Conservation (phyloP, 1,140 invertebrate species). For the Drosophila cardini region DNA sequence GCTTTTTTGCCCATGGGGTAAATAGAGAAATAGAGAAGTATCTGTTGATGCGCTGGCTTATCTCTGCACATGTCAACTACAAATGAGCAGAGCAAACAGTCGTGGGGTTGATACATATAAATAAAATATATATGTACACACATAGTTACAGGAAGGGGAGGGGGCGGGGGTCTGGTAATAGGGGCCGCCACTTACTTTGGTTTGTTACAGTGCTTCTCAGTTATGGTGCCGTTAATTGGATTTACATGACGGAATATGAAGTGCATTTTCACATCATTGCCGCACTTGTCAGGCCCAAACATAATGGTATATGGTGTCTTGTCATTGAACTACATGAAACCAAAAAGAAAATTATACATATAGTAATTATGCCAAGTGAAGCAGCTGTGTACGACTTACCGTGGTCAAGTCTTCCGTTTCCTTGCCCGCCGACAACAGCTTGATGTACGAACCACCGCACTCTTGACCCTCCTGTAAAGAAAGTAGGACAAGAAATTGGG, state of each 20-base stretch:
- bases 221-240: conserved; percentile 94
- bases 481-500: conserved; percentile 45
- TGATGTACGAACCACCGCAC: conserved; percentile 99
- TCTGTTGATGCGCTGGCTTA: conserved; percentile 35
- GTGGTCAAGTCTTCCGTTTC: conserved; percentile 90
- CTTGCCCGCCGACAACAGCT: conserved; percentile 91
- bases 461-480: conserved; percentile 93
- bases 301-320: conserved; percentile 99
- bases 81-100: conserved; percentile 20
- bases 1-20: conserved; percentile 42
- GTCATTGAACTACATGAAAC: conserved; percentile 91
- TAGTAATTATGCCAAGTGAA: conserved; percentile 11
- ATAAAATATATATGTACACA: too few species aligned
- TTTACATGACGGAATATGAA: conserved; percentile 99
- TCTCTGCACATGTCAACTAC: conserved; percentile 37
- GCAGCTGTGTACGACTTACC: conserved; percentile 46
- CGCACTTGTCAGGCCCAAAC: conserved; percentile 99
- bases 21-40: conserved; percentile 30
- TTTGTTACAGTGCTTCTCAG: conserved; percentile 97
- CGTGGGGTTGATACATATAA: neutral
- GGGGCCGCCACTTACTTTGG: conserved; percentile 87
- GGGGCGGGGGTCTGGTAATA: neutral
- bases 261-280: conserved; percentile 97
- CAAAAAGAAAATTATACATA: conserved; percentile 21
- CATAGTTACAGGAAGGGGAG: neutral